Conservation (phyloP, 2,888 invertebrate genomes). For the Blastobasis adustella region DNA sequence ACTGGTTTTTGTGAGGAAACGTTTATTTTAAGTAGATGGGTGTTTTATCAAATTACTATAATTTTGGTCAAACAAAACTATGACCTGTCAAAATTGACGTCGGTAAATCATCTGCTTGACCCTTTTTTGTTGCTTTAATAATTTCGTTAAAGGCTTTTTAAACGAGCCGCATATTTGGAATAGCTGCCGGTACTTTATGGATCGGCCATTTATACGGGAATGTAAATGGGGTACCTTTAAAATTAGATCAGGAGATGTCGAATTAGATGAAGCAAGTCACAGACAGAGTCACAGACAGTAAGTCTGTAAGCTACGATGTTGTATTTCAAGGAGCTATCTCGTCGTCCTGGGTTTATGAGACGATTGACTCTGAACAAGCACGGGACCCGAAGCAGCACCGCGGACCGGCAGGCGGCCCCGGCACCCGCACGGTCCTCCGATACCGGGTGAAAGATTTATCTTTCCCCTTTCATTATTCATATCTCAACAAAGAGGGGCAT, state of each 20-base stretch:
- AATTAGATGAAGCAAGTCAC: too few relatives aligned
- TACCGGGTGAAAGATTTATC: slow-evolving; percentile 43
- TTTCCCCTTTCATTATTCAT: slow-evolving; percentile 65
- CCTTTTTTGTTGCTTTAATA: slow-evolving; percentile 66
- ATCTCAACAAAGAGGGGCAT: slow-evolving; percentile 68
- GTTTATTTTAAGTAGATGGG: slow-evolving; percentile 67
- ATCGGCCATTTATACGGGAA: slow-evolving; percentile 54
- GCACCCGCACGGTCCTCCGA: slow-evolving; percentile 21
- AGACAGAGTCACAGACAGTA: too few relatives aligned
- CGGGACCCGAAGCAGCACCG: too few relatives aligned
- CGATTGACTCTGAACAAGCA: too few relatives aligned
- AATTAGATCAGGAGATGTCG: slow-evolving; percentile 35
- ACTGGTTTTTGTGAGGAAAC: slow-evolving; percentile 38
- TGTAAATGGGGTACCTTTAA: slow-evolving; percentile 51
- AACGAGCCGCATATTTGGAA: slow-evolving; percentile 64
- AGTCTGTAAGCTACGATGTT: too few relatives aligned
- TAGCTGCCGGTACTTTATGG: slow-evolving; percentile 64
- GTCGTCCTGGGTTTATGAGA: too few relatives aligned
- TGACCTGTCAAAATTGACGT: slow-evolving; percentile 69
- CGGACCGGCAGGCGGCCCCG: too few relatives aligned
- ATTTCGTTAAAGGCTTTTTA: slow-evolving; percentile 71
- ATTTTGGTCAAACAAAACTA: slow-evolving; percentile 69
- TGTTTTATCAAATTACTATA: slow-evolving; percentile 72
- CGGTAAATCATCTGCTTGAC: slow-evolving; percentile 65
- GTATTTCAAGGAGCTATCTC: too few relatives aligned